A percentile compares a stretch with the other conserved stretches of the same genome.
Evolutionary conservation across 2,888 invertebrate genomes (phyloP).

Genomic region (Heteromurus nitidus): DNA sequence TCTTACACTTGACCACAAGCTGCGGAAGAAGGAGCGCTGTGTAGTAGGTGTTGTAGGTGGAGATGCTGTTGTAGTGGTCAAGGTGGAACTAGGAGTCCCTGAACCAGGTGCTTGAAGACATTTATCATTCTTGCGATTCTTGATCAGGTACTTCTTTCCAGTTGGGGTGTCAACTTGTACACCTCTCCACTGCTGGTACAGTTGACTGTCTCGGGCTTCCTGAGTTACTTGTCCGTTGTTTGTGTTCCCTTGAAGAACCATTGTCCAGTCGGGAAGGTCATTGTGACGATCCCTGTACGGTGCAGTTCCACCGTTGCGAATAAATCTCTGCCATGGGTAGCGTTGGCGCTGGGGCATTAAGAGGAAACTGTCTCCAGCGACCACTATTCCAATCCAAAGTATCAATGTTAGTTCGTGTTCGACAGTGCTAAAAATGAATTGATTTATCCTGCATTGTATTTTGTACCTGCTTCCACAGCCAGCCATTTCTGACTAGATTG

Average conservation of each 20-base stretch:
- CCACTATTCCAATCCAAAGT: too few species aligned
- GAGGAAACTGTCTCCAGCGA: conserved; percentile 63
- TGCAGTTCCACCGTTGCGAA: conserved; percentile 56
- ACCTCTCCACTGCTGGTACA: conserved; percentile 58
- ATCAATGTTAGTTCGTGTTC: too few species aligned
- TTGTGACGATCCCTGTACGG: conserved; percentile 61
- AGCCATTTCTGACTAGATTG: conserved; percentile 69
- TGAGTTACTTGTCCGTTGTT: conserved; percentile 47
- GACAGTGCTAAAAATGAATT: background rate
- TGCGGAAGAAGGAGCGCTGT: conserved; percentile 19
- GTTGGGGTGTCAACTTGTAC: conserved; percentile 30
- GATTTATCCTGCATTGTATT: background rate
- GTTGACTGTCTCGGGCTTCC: conserved; percentile 58
- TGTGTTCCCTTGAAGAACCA: conserved; percentile 58
- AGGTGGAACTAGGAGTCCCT: background rate
- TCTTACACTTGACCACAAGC: conserved; percentile 36
- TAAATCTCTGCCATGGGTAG: conserved; percentile 66
- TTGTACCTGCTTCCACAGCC: conserved; percentile 69
- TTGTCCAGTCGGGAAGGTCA: conserved; percentile 65
- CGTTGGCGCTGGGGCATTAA: conserved; percentile 65
- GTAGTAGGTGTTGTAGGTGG: conserved; percentile 32
- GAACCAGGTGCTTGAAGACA: conserved; percentile 59
- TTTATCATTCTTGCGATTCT: conserved; percentile 54
- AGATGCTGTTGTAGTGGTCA: conserved; percentile 11
- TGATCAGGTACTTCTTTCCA: conserved; percentile 26